Base-by-base conservation (phyloP, 2,797 vertebrate genomes). In the Clamator glandarius region DNA sequence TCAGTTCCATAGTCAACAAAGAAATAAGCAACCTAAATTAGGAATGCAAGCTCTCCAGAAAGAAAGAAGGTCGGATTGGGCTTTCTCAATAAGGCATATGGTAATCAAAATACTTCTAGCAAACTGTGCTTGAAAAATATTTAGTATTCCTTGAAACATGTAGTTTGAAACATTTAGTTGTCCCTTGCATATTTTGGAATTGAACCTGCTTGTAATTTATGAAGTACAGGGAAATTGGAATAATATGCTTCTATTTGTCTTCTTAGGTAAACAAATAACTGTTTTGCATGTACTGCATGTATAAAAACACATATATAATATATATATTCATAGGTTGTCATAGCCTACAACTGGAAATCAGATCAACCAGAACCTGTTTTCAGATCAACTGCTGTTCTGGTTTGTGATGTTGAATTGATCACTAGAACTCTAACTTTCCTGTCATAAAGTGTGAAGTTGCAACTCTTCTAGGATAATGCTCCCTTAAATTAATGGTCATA, bases 1-100 rank as follows among this genome's bases (percentile, higher is more conserved):
- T 92, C 70, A 64, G 59, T 83, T 90, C 54, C 81, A 63, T 52
- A 73, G 89, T 83, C 82, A 92, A 87, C 61, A 93, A 69, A 91
- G 44, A 72, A 85, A 91, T 36, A 70, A 78, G 33, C 12, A 84
- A 63, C 29, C 78, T 77, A 91, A 93, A 92, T 91, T 80, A 95
- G 39, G n/a, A 78, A 82, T 20, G 35, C 33, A 48, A 58, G 35
- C 33, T 84, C 42, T 77, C 80, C 16, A 75, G 82, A 83, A 83
- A 86, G 39, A 55, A 5, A 33, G 68, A 73, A 83, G 74, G 62
- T 94, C 59, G 84, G 24, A 29, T 26, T 54, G 86, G 12, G 7
- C 31, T 92, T 93, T 91, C 44, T 94, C 59, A 78, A 12, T 78
- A 57, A 73, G 48, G 6, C 21, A 41, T 24, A 31, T 8, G 46